Evolutionary conservation across 2,888 invertebrate species (phyloP), one percentile per base, ranked within the genome.

Genomic region (Esperia sulphurella): DNA sequence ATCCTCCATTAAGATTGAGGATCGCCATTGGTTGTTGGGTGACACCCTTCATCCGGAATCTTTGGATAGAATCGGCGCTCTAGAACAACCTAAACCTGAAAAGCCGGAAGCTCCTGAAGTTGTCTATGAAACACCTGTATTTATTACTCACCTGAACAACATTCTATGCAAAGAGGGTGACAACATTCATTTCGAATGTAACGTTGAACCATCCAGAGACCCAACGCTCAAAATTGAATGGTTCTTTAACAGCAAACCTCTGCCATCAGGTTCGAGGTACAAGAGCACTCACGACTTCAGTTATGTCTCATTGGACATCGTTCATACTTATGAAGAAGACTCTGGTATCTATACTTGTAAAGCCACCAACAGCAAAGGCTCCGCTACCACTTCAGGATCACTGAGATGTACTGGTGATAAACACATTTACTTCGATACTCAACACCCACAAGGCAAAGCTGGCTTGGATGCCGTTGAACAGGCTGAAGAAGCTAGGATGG

Each of bases 281-380:
- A 96, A 97, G 83, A 95, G 96, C 28, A 95, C 95, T 12, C 96
- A 97, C 72, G 99, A 99, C 79, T 99, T 99, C 80, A 99, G 99
- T 49, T 97, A 96, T 71, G 96, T 98, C 8, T 94, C 97, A 12
- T 90, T 99, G 64, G 98, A 98, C 71, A 92, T 98, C 55, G 93
- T 91, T 48, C 95, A 96, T 60, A 93, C 95, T 0, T 97, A 97
- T 70, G 95, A 95, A 55, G 96, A 97, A 87, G 97, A 98, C 83
- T 97, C 96, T 48, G 98, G 98, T 43, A 92, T 97, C 55, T 96
- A 97, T 65, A 96, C 95, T 30, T 96, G 96, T 71, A 96, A 95
- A 79, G 97, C 97, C 12, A 95, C 94, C 1, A 97, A 97, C 73
- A 94, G 91, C 61, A 96, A 95, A 76, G 97, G 97, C 29, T 93